phyloP scores from a whole-genome alignment of 1,140 invertebrate species.

The Samia ricini region DNA sequence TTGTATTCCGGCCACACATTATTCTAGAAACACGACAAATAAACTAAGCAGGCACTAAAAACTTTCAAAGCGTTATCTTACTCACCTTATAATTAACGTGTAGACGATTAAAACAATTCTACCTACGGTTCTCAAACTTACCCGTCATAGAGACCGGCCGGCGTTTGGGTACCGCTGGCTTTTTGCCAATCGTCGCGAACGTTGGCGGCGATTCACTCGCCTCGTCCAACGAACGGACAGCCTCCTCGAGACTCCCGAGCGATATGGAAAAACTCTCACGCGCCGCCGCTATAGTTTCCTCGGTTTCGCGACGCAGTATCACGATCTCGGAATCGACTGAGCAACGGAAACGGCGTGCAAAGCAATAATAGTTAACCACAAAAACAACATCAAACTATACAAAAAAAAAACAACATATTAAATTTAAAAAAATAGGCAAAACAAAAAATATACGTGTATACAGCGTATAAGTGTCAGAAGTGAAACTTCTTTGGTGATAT shows the following conservation, averaged over 20 bases:
- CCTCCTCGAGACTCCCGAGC: conserved; percentile 70
- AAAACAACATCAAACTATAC: conserved; percentile 15
- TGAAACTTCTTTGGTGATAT: too few relatives aligned
- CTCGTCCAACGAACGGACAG: conserved; percentile 62
- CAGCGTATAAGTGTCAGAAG: too few relatives aligned
- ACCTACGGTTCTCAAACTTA: too few relatives aligned
- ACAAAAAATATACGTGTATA: too few relatives aligned
- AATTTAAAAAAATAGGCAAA: too few relatives aligned
- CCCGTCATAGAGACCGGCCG: conserved; percentile 77
- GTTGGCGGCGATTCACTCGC: conserved; percentile 43
- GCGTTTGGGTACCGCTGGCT: conserved; percentile 73
- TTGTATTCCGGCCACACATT: too few relatives aligned
- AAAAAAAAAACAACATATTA: neutral
- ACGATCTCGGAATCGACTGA: conserved; percentile 60
- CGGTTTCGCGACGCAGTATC: conserved; percentile 53
- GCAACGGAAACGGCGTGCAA: conserved; percentile 53
- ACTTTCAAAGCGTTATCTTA: neutral
- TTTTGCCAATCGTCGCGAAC: conserved; percentile 72
- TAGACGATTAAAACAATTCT: too few relatives aligned
- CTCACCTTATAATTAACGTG: too few relatives aligned
- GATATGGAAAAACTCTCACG: conserved; percentile 69
- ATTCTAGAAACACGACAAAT: too few relatives aligned
- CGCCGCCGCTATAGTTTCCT: conserved; percentile 52
- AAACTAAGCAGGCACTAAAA: too few relatives aligned
- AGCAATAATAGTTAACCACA: conserved; percentile 36